Evolutionary conservation across 2,113 vertebrate genomes (phyloP), one percentile per base, ranked within the genome.

Genomic region (Formicarius rufipectus): DNA sequence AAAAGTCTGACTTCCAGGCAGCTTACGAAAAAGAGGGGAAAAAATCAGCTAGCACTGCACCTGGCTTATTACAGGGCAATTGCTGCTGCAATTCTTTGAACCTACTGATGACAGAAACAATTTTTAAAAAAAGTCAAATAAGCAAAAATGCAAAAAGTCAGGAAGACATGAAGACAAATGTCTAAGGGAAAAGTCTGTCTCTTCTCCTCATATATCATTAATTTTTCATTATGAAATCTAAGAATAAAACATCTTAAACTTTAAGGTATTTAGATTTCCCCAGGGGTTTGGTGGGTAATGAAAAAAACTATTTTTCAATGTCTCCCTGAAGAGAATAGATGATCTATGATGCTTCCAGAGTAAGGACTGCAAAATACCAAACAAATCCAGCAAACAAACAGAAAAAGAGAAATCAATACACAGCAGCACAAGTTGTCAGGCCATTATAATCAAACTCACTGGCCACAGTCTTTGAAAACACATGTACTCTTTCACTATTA

Each of bases 221-320:
- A 68, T 95, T 94, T 93, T 97, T 96, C 94, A 92, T 95, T 95
- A 93, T 71, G 66, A 97, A 97, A 97, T 95, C 66, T 73, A 92
- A 92, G 94, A 95, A 96, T 96, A 97, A 96, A 97, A 73, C 93
- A 73, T 95, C 73, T 96, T 95, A 90, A 94, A 96, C 78, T 87
- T 94, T 78, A 91, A 96, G 93, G 97, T 96, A 97, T 96, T 96
- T 96, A 92, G 60, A 96, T 97, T 95, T 95, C 97, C 97, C 84
- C 95, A 90, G 96, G 97, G 95, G 93, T 85, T 97, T 17, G 7
- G 22, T 86, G 64, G 89, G 64, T 95, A 95, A 97, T 90, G 83
- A 97, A 97, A 87, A n/a, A 63, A 91, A 95, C 67, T 87, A 93
- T 92, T 93, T 91, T 95, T 94, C 92, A 92, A 53, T 59, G 88